These are phyloP conservation scores for Aythya baeri DNA, from an alignment of 2,113 vertebrate species.

Conservation along the genomic window DNA sequence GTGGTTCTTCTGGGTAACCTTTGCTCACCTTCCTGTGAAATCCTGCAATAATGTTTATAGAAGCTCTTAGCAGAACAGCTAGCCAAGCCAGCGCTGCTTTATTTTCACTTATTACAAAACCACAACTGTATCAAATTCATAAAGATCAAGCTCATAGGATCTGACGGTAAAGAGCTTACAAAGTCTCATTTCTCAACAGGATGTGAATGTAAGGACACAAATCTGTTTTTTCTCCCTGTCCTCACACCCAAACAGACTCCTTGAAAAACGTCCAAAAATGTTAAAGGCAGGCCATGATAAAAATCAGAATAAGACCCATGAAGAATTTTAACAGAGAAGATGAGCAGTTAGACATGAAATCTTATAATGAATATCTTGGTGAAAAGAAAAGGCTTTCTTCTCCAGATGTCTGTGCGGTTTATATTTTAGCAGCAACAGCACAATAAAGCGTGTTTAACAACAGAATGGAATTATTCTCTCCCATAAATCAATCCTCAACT, in stretches of 20 bases:
- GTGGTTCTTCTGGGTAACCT: neutral
- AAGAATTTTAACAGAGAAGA: neutral
- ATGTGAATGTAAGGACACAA: neutral
- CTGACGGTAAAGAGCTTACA: accelerated
- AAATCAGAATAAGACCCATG: accelerated
- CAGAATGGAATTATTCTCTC: neutral
- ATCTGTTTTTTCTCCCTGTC: neutral
- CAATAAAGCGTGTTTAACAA: neutral
- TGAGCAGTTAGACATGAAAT: neutral
- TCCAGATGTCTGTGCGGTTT: neutral
- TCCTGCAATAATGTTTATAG: neutral
- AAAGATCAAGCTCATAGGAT: neutral
- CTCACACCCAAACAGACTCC: neutral
- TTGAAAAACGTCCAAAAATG: neutral
- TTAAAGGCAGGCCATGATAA: neutral
- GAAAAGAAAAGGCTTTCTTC: neutral
- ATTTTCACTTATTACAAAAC: neutral
- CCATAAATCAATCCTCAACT: neutral
- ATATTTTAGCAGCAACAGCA: neutral
- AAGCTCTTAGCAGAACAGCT: neutral
- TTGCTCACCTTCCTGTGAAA: neutral
- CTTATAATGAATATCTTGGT: neutral
- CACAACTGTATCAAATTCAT: neutral
- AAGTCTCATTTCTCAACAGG: neutral
- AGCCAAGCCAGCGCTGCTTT: neutral